Conservation (phyloP, 2,113 vertebrate species). For the Phaetusa simplex region DNA sequence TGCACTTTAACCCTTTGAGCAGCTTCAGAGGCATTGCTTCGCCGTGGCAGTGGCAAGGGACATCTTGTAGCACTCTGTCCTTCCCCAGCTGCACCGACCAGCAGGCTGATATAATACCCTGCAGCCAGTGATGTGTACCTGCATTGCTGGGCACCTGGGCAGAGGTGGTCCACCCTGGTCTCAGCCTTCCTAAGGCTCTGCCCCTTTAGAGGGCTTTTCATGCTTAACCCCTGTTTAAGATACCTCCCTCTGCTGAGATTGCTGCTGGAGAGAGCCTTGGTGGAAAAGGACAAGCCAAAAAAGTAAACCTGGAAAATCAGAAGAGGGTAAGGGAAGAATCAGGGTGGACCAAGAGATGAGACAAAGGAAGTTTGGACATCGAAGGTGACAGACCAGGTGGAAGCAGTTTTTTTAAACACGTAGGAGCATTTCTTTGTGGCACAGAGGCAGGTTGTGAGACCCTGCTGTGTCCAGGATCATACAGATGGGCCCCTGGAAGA, state of each 20-base stretch:
- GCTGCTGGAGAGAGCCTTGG: not conserved
- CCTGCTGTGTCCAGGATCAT: not conserved
- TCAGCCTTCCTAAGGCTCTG: not conserved
- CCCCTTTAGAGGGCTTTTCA: not conserved
- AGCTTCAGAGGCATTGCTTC: not conserved
- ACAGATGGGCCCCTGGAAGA: not conserved
- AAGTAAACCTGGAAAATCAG: not conserved
- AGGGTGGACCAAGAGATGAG: not conserved
- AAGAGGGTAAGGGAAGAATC: not conserved
- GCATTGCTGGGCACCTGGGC: not conserved
- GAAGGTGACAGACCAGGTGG: not conserved
- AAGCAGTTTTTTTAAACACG: not conserved
- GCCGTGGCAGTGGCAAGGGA: not conserved
- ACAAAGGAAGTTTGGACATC: not conserved
- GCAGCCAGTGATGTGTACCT: not conserved
- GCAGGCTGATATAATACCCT: not conserved
- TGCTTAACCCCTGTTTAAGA: not conserved
- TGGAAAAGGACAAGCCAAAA: not conserved
- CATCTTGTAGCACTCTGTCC: not conserved
- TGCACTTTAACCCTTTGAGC: conserved; percentile 45
- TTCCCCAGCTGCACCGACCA: not conserved
- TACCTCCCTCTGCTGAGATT: not conserved
- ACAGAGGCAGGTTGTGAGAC: not conserved
- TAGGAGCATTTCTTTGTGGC: not conserved
- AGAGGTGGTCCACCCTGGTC: not conserved